Percentiles rank a stretch among this genome's conserved stretches.
Conservation (phyloP, 2,797 vertebrate species). For the Acanthiza pusilla region DNA sequence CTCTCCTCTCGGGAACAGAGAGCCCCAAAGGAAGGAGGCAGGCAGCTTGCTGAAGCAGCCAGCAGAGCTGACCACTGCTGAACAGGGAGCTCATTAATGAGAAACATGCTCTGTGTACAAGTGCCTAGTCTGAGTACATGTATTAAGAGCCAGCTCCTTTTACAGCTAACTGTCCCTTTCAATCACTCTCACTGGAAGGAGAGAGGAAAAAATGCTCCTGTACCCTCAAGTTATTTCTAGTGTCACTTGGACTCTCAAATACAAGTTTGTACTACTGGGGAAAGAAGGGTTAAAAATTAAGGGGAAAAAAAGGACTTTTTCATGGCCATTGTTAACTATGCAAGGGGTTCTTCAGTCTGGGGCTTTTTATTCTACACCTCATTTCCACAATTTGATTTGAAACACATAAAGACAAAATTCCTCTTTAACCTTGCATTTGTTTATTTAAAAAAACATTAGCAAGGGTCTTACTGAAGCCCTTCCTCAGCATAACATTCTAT, state of each 20-base stretch:
- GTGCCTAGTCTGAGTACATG: neutral
- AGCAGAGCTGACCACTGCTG: neutral
- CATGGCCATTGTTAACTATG: neutral
- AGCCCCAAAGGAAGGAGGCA: neutral
- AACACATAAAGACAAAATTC: neutral
- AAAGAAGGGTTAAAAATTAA: neutral
- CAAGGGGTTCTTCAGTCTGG: neutral
- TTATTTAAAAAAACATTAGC: neutral
- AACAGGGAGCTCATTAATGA: neutral
- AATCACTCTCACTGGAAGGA: accelerated
- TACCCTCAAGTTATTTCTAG: neutral
- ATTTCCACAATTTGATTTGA: neutral
- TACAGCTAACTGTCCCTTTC: neutral
- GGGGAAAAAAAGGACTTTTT: neutral
- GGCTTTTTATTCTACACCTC: neutral
- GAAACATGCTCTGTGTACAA: neutral
- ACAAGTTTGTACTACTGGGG: neutral
- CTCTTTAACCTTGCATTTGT: neutral
- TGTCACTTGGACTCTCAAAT: neutral
- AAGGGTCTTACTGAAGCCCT: neutral
- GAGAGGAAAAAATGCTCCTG: neutral
- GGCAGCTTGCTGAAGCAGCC: neutral
- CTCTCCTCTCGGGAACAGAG: neutral
- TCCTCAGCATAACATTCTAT: neutral
- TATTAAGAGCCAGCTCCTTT: neutral